Conservation (phyloP, 2,113 vertebrate species). For the Corydoras sp. region DNA sequence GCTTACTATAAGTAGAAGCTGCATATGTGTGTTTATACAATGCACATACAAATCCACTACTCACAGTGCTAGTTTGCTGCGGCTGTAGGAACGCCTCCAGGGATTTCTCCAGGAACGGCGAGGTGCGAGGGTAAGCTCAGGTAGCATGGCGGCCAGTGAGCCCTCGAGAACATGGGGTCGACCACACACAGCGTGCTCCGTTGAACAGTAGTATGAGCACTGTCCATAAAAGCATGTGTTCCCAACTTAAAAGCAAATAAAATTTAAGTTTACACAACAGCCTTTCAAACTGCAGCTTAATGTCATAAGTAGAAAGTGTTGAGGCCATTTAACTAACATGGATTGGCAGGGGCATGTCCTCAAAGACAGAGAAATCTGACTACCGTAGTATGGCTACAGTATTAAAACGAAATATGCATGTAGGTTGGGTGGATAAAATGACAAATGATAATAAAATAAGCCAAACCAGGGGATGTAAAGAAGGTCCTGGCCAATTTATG, state of each 20-base stretch:
- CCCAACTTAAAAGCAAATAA: slow-evolving; percentile 58
- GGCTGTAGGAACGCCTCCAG: slow-evolving; percentile 84
- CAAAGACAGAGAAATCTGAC: too few relatives aligned
- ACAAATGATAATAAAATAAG: too few relatives aligned
- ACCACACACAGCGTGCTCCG: slow-evolving; percentile 78
- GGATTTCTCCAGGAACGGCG: slow-evolving; percentile 78
- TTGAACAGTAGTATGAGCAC: slow-evolving; percentile 86
- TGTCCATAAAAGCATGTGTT: slow-evolving; percentile 79
- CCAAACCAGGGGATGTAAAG: slow-evolving; percentile 73
- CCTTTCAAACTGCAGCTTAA: too few relatives aligned
- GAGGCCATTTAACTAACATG: too few relatives aligned
- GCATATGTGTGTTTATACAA: neutral
- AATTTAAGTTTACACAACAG: neutral
- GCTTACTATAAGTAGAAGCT: too few relatives aligned
- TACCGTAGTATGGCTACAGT: too few relatives aligned
- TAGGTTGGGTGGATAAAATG: too few relatives aligned
- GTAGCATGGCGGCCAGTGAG: slow-evolving; percentile 75
- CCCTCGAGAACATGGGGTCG: slow-evolving; percentile 69
- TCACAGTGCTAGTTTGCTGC: slow-evolving; percentile 77
- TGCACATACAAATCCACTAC: slow-evolving; percentile 22
- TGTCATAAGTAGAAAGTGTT: too few relatives aligned
- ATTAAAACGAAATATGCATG: too few relatives aligned
- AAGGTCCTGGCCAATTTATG: slow-evolving; percentile 74
- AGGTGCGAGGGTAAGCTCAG: slow-evolving; percentile 66
- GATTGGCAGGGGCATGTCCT: too few relatives aligned